Evolutionary conservation across 1,140 invertebrate genomes (phyloP).

Genomic region (Macrobrachium rosenbergii): DNA sequence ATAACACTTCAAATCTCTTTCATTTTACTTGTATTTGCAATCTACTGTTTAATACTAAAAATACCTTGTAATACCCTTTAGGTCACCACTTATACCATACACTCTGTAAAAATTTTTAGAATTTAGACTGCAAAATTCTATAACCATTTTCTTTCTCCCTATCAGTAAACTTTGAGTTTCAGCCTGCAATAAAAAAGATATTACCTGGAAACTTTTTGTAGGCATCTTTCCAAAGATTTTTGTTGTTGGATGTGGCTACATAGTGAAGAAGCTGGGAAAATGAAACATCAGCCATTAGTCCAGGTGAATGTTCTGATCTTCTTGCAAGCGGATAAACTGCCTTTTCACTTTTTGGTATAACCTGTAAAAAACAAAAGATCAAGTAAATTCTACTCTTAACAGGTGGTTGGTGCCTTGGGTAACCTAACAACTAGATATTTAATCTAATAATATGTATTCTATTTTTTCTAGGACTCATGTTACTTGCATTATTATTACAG

Average conservation of each 20-base stretch:
- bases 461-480: not conserved
- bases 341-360: slow-evolving; percentile 37
- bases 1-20: too few relatives aligned
- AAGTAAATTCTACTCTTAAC: not conserved
- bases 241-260: slow-evolving; percentile 59
- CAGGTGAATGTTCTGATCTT: slow-evolving; percentile 41
- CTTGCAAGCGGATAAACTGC: slow-evolving; percentile 47
- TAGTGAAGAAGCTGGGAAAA: slow-evolving; percentile 53
- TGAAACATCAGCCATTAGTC: slow-evolving; percentile 43
- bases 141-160: too few relatives aligned
- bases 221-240: slow-evolving; percentile 58
- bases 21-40: too few relatives aligned
- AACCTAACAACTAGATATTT: not conserved
- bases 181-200: too few relatives aligned
- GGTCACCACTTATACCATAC: too few relatives aligned
- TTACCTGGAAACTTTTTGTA: slow-evolving; percentile 54
- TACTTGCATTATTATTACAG: not conserved
- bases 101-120: too few relatives aligned
- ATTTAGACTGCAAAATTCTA: too few relatives aligned
- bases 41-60: too few relatives aligned
- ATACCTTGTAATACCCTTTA: too few relatives aligned
- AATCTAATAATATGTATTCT: not conserved
- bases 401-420: too few relatives aligned
- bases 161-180: too few relatives aligned
- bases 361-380: slow-evolving; percentile 16